Conservation (phyloP, 1,140 invertebrate species). For the Euwallacea similis region DNA sequence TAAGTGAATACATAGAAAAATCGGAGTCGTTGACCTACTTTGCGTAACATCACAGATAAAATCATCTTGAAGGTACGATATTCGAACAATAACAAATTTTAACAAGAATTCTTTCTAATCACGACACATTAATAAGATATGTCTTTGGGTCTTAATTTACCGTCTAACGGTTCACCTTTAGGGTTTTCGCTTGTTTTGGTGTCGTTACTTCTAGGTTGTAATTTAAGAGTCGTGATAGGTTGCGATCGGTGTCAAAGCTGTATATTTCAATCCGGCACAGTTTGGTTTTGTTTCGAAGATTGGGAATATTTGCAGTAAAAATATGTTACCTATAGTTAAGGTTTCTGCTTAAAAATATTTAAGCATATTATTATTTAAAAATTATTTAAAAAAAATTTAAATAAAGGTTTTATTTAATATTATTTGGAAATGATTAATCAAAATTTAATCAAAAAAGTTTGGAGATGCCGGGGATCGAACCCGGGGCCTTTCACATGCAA, state of each 20-base stretch:
- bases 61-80: background rate
- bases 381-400: too few relatives aligned
- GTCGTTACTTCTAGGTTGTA: background rate
- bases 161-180: slow-evolving; percentile 1
- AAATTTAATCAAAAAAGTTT: slow-evolving; percentile 50
- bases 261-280: too few relatives aligned
- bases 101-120: slow-evolving; percentile 6
- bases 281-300: too few relatives aligned
- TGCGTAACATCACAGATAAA: background rate
- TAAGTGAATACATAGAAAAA: too few relatives aligned
- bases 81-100: slow-evolving; percentile 4
- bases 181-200: slow-evolving; percentile 1
- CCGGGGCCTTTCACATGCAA: slow-evolving; percentile 91
- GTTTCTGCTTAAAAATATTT: too few relatives aligned
- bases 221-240: slow-evolving; percentile 4
- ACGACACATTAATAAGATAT: background rate
- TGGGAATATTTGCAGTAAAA: too few relatives aligned
- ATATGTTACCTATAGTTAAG: too few relatives aligned
- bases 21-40: too few relatives aligned
- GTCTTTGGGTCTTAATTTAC: slow-evolving; percentile 2
- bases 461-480: slow-evolving; percentile 83
- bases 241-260: slow-evolving; percentile 1
- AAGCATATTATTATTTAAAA: too few relatives aligned
- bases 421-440: too few relatives aligned
- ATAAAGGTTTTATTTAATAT: too few relatives aligned